Base-by-base conservation (phyloP, 2,113 vertebrate genomes). In the Indicator maculatus region DNA sequence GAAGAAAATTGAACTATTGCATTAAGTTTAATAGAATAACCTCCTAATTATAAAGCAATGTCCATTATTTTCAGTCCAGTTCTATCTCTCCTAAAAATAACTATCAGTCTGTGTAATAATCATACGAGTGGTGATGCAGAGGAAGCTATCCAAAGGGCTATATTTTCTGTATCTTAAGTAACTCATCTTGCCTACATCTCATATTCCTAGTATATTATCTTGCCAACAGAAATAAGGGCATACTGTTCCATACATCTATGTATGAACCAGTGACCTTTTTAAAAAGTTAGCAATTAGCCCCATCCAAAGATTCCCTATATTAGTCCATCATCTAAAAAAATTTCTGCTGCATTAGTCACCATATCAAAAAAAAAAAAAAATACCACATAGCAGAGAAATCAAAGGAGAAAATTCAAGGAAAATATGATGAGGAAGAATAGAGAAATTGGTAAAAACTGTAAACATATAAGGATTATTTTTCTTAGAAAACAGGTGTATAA, bases 41-140 rank as follows among this genome's bases (percentile, higher is more conserved):
- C 28, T 92, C 50, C n/a, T 73, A 70, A 85, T 84, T 85, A 31
- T 52, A 77, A 91, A 85, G 60, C 38, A 91, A 77, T 56, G 89
- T 31, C 24, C 19, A 11, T 73, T 82, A 66, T 58, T 71, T 88
- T 83, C 71, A 76, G 61, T 20, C 81, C 23, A 72, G 10, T 65
- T 81, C 91, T 66, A 39, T 69, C 38, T 71, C 44, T 69, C 53
- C 78, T 59, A 60, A 78, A 90, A 88, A 53, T 67, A 91, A 60
- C 8, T 55, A 59, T 27, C 53, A 45, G 16, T 63, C 79, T 63
- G 19, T 41, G 53, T 63, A 70, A 89, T 66, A 36, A 19, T 47
- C 61, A 39, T 13, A 65, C 14, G 6, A 75, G n/a, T 75, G 92
- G 24, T 41, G 24, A 30, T 83, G 28, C 16, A 86, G 38, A 78